These are phyloP conservation scores for Cephalotes varians DNA, from an alignment of 2,888 invertebrate genomes.

Conservation along the genomic window DNA sequence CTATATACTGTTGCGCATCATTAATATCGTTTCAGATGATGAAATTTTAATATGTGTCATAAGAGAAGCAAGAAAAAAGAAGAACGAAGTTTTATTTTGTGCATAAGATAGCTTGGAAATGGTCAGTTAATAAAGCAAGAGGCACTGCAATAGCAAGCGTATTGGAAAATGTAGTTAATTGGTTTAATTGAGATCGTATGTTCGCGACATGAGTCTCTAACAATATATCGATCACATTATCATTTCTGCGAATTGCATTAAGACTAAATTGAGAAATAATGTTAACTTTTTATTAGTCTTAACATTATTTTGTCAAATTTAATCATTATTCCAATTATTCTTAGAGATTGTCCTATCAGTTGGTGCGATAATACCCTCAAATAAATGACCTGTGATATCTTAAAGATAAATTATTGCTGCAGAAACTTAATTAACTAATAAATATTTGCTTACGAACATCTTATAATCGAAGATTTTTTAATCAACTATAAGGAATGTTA, in stretches of 20 bases:
- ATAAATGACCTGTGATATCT: conserved; percentile 1
- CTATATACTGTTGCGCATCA: not conserved
- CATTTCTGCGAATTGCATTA: not conserved
- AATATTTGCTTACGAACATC: not conserved
- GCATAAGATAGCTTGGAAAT: not conserved
- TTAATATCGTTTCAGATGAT: conserved; percentile 18
- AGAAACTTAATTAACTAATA: not conserved
- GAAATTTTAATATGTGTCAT: conserved; percentile 17
- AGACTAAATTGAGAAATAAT: not conserved
- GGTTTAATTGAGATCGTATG: not conserved
- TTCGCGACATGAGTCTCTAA: not conserved
- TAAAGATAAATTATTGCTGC: not conserved
- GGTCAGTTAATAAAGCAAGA: conserved; percentile 12
- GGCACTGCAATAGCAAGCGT: not conserved
- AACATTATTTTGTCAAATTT: not conserved
- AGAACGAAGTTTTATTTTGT: not conserved
- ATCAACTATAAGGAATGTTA: not conserved
- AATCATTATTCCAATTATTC: conserved; percentile 20
- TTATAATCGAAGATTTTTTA: not conserved
- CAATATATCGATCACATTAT: not conserved
- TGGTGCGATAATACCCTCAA: not conserved
- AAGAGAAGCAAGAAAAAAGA: not conserved
- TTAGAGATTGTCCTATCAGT: not conserved
- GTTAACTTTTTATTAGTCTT: not conserved
- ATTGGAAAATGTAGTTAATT: not conserved